Evolutionary conservation across 2,888 invertebrate species (phyloP).

Genomic region (Opisthograptis luteolata): DNA sequence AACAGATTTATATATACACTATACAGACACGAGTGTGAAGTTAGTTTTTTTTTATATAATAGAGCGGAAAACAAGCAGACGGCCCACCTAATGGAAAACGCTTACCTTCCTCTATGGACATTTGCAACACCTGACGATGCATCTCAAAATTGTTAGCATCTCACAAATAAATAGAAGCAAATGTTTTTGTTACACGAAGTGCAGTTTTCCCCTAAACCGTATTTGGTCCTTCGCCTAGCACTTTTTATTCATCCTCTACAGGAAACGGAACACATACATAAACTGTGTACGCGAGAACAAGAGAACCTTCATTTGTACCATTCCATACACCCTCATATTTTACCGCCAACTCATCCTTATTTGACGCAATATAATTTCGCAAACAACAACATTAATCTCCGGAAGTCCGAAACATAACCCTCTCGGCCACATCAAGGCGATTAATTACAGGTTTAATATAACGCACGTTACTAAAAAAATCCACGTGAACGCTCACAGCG

Average conservation of each 20-base stretch:
- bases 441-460: slow-evolving; percentile 59
- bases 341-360: slow-evolving; percentile 32
- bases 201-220: no score
- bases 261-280: slow-evolving; percentile 11
- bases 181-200: no score
- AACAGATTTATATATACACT: no score
- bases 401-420: slow-evolving; percentile 35
- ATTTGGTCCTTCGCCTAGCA: no score
- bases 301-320: slow-evolving; percentile 14
- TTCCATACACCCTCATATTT: slow-evolving; percentile 26
- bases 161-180: no score
- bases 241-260: neutral
- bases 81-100: no score
- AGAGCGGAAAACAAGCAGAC: no score
- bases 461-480: slow-evolving; percentile 52
- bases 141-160: no score
- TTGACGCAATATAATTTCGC: slow-evolving; percentile 40
- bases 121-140: no score
- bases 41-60: no score
- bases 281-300: slow-evolving; percentile 1
- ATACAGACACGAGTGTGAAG: no score
- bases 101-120: no score
- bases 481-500: slow-evolving; percentile 61
- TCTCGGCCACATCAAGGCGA: slow-evolving; percentile 38
- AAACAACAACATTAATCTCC: slow-evolving; percentile 41